Conservation (phyloP, 2,888 invertebrate species). For the Rotaria socialis region DNA sequence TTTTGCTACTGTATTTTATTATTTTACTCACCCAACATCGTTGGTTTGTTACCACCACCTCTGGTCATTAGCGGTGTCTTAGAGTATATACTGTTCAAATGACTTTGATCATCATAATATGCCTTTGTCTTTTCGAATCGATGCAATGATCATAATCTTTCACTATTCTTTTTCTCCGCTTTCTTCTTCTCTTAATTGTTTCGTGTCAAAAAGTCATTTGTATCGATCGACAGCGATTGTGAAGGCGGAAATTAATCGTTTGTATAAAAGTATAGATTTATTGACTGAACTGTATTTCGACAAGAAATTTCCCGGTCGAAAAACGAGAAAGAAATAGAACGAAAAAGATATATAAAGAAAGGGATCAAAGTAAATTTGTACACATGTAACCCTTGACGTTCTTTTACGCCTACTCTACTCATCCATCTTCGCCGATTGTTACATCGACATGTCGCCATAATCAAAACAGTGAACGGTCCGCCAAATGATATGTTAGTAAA, state of each 20-base stretch:
- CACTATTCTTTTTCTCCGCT: neutral
- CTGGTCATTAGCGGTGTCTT: neutral
- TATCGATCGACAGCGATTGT: neutral
- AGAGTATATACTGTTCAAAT: neutral
- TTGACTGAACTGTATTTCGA: neutral
- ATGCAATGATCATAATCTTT: slow-evolving; percentile 25
- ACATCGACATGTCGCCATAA: neutral
- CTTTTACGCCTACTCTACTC: neutral
- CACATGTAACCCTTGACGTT: neutral
- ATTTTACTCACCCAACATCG: neutral
- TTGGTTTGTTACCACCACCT: neutral
- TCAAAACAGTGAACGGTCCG: neutral
- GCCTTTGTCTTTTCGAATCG: neutral
- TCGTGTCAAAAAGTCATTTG: slow-evolving; percentile 17
- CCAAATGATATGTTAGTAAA: neutral
- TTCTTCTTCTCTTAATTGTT: neutral
- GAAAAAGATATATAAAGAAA: neutral
- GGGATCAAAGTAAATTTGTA: neutral
- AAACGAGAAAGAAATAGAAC: neutral
- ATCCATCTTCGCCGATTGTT: neutral
- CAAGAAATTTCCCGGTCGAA: neutral
- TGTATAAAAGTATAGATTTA: slow-evolving; percentile 5
- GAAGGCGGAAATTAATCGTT: slow-evolving; percentile 37
- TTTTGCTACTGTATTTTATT: neutral
- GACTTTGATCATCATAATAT: neutral